These are phyloP conservation scores for Asteroscopus sphinx DNA, from an alignment of 2,888 invertebrate species.

Conservation along the genomic window DNA sequence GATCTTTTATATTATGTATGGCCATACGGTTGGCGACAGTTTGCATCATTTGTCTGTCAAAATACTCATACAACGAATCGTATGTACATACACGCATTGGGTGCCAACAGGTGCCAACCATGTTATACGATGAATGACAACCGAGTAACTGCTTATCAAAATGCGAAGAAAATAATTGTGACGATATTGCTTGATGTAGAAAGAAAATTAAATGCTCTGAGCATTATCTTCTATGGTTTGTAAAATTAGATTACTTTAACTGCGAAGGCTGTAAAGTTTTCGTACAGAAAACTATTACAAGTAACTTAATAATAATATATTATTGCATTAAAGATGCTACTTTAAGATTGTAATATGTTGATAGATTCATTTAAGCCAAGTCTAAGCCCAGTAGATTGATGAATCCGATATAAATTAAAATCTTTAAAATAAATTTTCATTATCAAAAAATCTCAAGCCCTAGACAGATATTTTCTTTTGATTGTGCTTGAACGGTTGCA, in stretches of 20 bases:
- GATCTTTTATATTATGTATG: conserved; percentile 15
- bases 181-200: conserved; percentile 3
- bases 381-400: conserved; percentile 16
- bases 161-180: conserved; percentile 23
- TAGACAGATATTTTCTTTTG: no score
- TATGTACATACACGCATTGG: conserved; percentile 15
- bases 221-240: not conserved
- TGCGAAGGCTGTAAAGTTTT: no score
- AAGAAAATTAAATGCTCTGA: not conserved
- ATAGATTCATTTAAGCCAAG: conserved; percentile 11
- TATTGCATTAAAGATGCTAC: not conserved
- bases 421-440: conserved; percentile 12
- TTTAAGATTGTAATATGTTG: conserved; percentile 18
- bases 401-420: conserved; percentile 22
- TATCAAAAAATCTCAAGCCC: conserved; percentile 1
- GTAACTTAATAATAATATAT: not conserved
- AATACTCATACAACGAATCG: conserved; percentile 9
- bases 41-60: conserved; percentile 40
- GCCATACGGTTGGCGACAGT: conserved; percentile 50
- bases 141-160: conserved; percentile 11
- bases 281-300: no score
- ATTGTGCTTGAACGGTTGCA: no score
- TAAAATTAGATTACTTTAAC: not conserved
- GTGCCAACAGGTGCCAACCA: conserved; percentile 46
- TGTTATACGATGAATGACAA: conserved; percentile 24